Conservation (phyloP, 2,113 vertebrate species). For the Entomyzon cyanotis region DNA sequence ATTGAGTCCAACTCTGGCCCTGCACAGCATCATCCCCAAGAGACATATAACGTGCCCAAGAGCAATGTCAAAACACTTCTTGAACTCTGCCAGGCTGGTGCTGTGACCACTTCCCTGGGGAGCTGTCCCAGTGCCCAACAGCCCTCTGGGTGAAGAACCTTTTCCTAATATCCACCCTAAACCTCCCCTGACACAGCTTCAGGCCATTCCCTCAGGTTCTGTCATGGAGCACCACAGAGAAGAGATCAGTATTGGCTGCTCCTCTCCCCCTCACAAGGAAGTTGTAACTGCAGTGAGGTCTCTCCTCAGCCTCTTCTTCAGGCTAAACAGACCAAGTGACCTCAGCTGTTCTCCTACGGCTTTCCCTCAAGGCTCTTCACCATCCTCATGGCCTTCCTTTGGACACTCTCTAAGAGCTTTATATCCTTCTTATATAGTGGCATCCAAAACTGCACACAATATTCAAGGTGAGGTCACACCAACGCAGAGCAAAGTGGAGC, state of each 20-base stretch:
- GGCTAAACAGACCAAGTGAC: neutral
- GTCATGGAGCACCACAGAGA: neutral
- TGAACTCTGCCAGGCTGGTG: neutral
- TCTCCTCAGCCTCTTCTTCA: neutral
- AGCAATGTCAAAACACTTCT: rapidly evolving
- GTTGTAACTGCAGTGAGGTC: rapidly evolving
- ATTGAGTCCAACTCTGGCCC: neutral
- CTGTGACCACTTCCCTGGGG: neutral
- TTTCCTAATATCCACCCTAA: neutral
- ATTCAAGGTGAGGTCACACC: neutral
- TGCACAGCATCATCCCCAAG: neutral
- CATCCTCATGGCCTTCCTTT: no score
- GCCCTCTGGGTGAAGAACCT: neutral
- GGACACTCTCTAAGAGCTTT: neutral
- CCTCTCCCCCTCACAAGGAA: rapidly evolving
- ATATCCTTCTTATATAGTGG: neutral
- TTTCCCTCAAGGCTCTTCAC: neutral
- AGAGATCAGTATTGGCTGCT: neutral
- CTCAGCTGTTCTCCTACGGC: rapidly evolving
- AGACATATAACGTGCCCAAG: neutral
- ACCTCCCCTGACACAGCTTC: no score
- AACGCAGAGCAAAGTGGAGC: neutral
- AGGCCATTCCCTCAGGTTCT: rapidly evolving
- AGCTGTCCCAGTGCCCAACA: neutral
- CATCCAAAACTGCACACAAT: neutral